Evolutionary conservation across 2,888 invertebrate species (phyloP), one percentile per base, ranked within the genome.

Genomic region (Noctua pronuba): DNA sequence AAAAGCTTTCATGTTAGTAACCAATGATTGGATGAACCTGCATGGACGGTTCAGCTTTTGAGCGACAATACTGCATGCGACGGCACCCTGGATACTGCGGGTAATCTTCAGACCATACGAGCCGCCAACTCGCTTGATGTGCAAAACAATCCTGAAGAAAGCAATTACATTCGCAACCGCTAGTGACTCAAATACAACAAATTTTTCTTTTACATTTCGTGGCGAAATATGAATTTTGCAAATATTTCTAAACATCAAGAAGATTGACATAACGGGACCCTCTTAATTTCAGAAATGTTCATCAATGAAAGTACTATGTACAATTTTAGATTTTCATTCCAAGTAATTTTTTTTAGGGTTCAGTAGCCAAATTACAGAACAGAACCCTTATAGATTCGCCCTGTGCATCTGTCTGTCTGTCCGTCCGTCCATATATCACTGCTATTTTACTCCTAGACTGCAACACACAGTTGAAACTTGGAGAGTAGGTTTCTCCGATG

Each of bases 31-130:
- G 65, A 97, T 95, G 69, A 98, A 94, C 73, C 98, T 96, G 0
- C 98, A 97, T 0, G 98, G 98, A 62, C 94, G 92, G 90, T 97
- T 96, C 4, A 97, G 92, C 82, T 97, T 97, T 75, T 95, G 88
- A 1, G 97, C 97, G 0, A 97, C 98, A 21, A 98, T 89, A n/a
- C 97, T 97, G 85, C 97, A 97, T 0, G 97, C 97, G 21, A 97
- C 95, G 0, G 97, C 96, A 2, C 97, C 89, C 66, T 97, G 95
- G 3, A 94, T 90, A 21, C 97, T 94, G 41, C 98, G 96, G 0
- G 97, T 96, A 82, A 98, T 97, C 93, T 99, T 99, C 0, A 97
- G 95, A 0, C 99, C 99, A 89, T 98, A 99, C 0, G 89, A 90
- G 8, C 95, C 95, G 6, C 95, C 95, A 0, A 93, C 65, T 7